Evolutionary conservation across 1,140 invertebrate species (phyloP).

Genomic region (Antheraea mylitta): DNA sequence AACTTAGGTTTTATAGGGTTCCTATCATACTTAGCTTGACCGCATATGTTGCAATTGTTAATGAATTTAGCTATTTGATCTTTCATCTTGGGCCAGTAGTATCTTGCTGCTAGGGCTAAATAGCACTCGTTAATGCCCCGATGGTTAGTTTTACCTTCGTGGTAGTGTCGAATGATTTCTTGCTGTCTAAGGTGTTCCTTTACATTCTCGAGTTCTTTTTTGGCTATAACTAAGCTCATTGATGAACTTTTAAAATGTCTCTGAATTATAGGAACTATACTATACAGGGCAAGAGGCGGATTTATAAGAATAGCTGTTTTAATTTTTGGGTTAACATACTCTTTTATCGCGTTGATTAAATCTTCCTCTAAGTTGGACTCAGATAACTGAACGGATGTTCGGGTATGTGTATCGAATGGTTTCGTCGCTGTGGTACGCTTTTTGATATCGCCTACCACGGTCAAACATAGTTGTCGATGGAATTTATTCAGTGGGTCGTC

Average conservation of each 20-base stretch:
- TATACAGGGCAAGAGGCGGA: slow-evolving; percentile 16
- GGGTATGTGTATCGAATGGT: slow-evolving; percentile 21
- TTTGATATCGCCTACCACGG: slow-evolving; percentile 18
- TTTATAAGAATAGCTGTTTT: slow-evolving; percentile 17
- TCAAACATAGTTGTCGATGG: slow-evolving; percentile 17
- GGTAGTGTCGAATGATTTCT: slow-evolving; percentile 18
- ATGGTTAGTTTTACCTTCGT: slow-evolving; percentile 27
- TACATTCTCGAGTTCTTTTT: slow-evolving; percentile 20
- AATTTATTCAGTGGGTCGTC: slow-evolving; percentile 24
- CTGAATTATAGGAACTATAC: slow-evolving; percentile 20
- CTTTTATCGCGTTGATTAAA: slow-evolving; percentile 5
- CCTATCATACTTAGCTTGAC: slow-evolving; percentile 23
- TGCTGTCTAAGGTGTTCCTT: slow-evolving; percentile 13
- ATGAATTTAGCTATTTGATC: slow-evolving; percentile 20
- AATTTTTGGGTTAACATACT: too few relatives aligned
- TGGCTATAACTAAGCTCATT: slow-evolving; percentile 23
- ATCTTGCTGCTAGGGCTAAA: slow-evolving; percentile 12
- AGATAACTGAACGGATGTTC: slow-evolving; percentile 17
- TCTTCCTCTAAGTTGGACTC: slow-evolving; percentile 19
- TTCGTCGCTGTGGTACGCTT: slow-evolving; percentile 12
- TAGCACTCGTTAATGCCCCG: slow-evolving; percentile 24
- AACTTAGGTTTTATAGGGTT: slow-evolving; percentile 17
- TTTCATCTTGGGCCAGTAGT: slow-evolving; percentile 29
- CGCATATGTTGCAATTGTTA: slow-evolving; percentile 19
- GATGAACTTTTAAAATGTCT: slow-evolving; percentile 19